A percentile compares a stretch with the other conserved stretches of the same genome.
Evolutionary conservation across 2,888 invertebrate species (phyloP).

Genomic region (Rhopalosiphum nymphaeae): DNA sequence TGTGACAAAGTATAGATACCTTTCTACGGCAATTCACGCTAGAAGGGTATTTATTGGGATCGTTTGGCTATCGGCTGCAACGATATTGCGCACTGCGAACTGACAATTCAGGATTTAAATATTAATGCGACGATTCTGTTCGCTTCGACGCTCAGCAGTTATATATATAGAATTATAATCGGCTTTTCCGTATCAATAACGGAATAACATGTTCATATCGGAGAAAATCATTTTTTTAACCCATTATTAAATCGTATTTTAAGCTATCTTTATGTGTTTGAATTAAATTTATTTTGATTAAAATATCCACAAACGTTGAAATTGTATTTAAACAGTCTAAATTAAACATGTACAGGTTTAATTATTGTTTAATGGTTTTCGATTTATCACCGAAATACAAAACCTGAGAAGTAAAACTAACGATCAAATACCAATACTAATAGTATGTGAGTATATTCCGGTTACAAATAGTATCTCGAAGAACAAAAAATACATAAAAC

Average conservation of each 20-base stretch:
- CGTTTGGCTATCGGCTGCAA: not conserved
- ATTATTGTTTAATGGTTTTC: not conserved
- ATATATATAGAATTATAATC: not conserved
- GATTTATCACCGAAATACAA: not conserved
- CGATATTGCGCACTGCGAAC: not conserved
- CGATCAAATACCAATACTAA: not conserved
- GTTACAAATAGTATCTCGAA: not conserved
- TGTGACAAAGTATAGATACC: not conserved
- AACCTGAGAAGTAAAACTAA: not conserved
- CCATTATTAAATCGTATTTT: not conserved
- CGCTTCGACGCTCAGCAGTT: not conserved
- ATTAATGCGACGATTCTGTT: not conserved
- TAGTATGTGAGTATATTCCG: not conserved
- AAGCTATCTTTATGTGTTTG: not conserved
- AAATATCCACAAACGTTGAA: not conserved
- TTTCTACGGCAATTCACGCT: not conserved
- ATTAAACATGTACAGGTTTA: not conserved
- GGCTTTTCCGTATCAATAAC: not conserved
- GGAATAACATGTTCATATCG: not conserved
- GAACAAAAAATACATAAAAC: not conserved
- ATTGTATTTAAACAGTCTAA: not conserved
- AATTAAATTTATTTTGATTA: not conserved
- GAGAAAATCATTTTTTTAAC: not conserved
- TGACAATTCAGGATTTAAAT: slow-evolving; percentile 17
- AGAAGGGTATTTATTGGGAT: not conserved